Evolutionary conservation across 2,888 invertebrate species (phyloP).

Genomic region (Craniophora ligustri): DNA sequence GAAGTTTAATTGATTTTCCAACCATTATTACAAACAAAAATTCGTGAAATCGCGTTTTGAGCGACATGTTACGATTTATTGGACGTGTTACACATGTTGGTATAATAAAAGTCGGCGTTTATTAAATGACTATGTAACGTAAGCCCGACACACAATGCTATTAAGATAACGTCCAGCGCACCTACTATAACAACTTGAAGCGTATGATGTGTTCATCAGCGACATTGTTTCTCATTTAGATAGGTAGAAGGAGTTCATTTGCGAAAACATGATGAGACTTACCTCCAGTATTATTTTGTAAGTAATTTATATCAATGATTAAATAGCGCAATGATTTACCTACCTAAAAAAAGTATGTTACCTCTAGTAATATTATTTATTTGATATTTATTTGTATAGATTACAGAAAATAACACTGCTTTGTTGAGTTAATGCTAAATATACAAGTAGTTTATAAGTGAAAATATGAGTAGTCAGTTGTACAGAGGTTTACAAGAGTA

Average conservation of each 20-base stretch:
- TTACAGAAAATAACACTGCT: too few species aligned
- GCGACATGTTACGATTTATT: conserved; percentile 50
- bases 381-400: too few species aligned
- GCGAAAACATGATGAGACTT: not conserved
- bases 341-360: too few species aligned
- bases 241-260: not conserved
- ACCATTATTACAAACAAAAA: conserved; percentile 62
- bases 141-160: conserved; percentile 11
- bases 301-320: not conserved
- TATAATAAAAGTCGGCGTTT: conserved; percentile 37
- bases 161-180: conserved; percentile 37
- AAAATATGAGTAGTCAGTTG: too few species aligned
- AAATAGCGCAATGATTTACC: too few species aligned
- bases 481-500: too few species aligned
- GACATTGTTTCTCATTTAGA: conserved; percentile 8
- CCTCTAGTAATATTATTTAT: too few species aligned
- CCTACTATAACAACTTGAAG: conserved; percentile 30
- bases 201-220: conserved; percentile 21
- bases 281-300: not conserved
- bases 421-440: too few species aligned
- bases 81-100: conserved; percentile 46
- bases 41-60: conserved; percentile 50
- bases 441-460: too few species aligned
- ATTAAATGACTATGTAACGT: conserved; percentile 48
- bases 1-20: conserved; percentile 66